phyloP scores from a whole-genome alignment of 2,888 invertebrate genomes.

The Drosophila basisetae region DNA sequence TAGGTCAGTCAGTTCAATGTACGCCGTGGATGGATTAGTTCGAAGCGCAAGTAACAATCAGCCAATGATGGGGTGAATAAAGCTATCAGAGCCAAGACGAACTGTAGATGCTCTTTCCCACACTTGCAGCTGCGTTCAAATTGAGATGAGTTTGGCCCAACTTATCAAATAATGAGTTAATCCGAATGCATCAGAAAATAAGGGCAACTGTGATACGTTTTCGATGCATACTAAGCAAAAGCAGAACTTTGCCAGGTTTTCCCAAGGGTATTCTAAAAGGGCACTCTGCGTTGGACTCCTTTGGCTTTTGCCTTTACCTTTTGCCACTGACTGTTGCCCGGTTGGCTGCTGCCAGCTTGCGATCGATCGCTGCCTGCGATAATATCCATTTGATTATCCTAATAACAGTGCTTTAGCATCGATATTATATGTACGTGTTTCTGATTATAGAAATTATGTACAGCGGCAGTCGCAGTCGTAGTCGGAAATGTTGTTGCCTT shows the following conservation, averaged over 20 bases:
- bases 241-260: conserved; percentile 1
- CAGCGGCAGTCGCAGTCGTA: conserved; percentile 36
- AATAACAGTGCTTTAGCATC: conserved; percentile 85
- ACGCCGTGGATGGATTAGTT: conserved; percentile 73
- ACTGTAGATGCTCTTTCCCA: conserved; percentile 35
- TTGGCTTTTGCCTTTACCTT: conserved; percentile 8
- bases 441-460: conserved; percentile 85
- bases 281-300: conserved; percentile 2
- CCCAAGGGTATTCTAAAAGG: conserved; percentile 43
- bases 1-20: conserved; percentile 74
- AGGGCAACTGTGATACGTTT: conserved; percentile 2
- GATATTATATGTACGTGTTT: conserved; percentile 86
- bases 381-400: conserved; percentile 86
- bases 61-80: conserved; percentile 12
- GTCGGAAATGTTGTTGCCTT: conserved; percentile 8
- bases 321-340: conserved; percentile 21
- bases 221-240: background rate
- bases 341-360: conserved; percentile 13
- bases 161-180: conserved; percentile 42
- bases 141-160: background rate
- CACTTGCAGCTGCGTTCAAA: background rate
- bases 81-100: conserved; percentile 20
- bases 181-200: conserved; percentile 2
- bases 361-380: conserved; percentile 83
- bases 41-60: conserved; percentile 25